Evolutionary conservation across 2,888 invertebrate species (phyloP).

Genomic region (Lithosia quadra): DNA sequence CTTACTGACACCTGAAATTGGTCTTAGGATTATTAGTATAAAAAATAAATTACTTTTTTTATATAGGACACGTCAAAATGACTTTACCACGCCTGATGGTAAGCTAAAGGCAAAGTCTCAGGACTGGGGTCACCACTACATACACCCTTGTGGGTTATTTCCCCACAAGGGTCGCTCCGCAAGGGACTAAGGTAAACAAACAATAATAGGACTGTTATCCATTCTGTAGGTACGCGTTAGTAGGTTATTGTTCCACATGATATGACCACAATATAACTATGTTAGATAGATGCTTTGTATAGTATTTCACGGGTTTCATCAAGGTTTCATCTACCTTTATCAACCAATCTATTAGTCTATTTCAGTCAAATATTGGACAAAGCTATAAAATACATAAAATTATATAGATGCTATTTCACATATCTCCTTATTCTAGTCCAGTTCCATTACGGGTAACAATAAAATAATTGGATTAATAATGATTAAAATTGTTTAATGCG

Average conservation of each 20-base stretch:
- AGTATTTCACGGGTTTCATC: neutral
- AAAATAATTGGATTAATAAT: conserved; percentile 35
- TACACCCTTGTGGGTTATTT: neutral
- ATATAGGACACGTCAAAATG: no score
- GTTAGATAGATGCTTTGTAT: neutral
- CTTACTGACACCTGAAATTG: no score
- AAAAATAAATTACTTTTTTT: no score
- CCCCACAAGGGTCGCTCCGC: neutral
- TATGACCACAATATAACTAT: neutral
- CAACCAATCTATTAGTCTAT: neutral
- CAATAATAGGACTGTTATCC: neutral
- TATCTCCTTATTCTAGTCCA: conserved; percentile 3
- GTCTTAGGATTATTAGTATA: no score
- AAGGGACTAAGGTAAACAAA: neutral
- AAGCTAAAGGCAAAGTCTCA: no score
- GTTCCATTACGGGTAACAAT: conserved; percentile 38
- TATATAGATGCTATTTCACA: conserved; percentile 16
- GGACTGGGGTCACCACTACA: no score
- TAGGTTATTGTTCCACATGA: neutral
- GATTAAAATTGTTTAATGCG: conserved; percentile 37
- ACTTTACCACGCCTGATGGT: no score
- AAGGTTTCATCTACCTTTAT: neutral
- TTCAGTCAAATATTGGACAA: no score
- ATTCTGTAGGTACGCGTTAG: neutral
- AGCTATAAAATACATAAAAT: neutral